Conservation (phyloP, 2,797 vertebrate genomes). For the Dipus sagitta region DNA sequence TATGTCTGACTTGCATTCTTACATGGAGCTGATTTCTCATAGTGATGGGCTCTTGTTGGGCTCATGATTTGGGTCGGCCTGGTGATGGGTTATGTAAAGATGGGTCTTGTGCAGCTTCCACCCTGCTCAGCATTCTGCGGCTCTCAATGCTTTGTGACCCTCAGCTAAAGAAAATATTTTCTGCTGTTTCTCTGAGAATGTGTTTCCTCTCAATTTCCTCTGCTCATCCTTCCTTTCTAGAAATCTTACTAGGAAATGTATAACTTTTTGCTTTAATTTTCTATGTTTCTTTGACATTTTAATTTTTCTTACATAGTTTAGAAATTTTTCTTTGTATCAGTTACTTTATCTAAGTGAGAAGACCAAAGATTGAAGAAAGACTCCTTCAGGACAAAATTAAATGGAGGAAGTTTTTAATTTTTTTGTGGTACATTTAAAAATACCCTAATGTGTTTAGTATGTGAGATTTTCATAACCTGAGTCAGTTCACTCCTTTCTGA, state of each 20-base stretch:
- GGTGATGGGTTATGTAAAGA: slow-evolving; percentile 10
- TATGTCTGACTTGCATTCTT: slow-evolving; percentile 38
- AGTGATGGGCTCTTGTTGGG: neutral
- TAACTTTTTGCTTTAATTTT: neutral
- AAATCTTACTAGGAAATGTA: neutral
- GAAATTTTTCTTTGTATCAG: no score
- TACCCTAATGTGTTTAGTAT: neutral
- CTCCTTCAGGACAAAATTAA: neutral
- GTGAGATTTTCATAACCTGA: neutral
- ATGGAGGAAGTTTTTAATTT: neutral
- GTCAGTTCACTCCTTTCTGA: neutral
- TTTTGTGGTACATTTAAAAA: neutral
- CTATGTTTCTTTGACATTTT: neutral
- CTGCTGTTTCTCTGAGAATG: neutral
- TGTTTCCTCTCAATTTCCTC: neutral
- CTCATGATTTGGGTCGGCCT: neutral
- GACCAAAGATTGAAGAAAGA: neutral
- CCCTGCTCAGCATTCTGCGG: neutral
- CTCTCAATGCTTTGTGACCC: neutral
- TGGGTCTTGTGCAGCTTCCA: slow-evolving; percentile 13
- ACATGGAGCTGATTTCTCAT: neutral
- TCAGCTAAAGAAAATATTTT: neutral
- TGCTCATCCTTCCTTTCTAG: neutral
- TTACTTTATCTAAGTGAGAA: neutral
- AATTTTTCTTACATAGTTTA: no score